Percentiles rank a stretch among this genome's conserved stretches.
phyloP scores from a whole-genome alignment of 2,113 vertebrate species.

The Morone chrysops region DNA sequence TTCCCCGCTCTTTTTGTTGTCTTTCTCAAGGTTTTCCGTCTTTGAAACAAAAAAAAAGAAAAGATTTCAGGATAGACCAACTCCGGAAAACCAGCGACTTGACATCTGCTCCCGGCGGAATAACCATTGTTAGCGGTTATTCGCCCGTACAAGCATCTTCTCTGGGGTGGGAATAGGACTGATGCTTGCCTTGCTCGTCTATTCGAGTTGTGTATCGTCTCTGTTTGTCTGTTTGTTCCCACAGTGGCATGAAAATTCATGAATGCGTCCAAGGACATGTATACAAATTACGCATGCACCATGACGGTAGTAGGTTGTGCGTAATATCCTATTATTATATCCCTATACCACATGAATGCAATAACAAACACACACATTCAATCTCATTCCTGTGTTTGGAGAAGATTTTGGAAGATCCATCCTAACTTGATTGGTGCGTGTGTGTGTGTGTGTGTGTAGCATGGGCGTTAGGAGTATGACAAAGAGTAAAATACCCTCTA shows the following conservation, averaged over 20 bases:
- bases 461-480: constrained; percentile 43
- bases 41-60: constrained; percentile 70
- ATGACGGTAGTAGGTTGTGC: constrained; percentile 73
- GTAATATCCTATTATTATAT: constrained; percentile 70
- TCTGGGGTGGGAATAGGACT: constrained; percentile 78
- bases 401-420: constrained; percentile 53
- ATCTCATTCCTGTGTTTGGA: constrained; percentile 50
- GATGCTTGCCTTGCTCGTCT: constrained; percentile 75
- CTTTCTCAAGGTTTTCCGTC: constrained; percentile 68
- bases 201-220: constrained; percentile 56
- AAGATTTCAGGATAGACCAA: constrained; percentile 78
- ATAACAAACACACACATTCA: constrained; percentile 34
- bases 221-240: constrained; percentile 68
- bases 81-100: constrained; percentile 76
- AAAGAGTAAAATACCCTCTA: not conserved
- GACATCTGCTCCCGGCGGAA: constrained; percentile 70
- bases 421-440: constrained; percentile 61
- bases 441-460: constrained; percentile 15
- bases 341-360: constrained; percentile 47
- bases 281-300: constrained; percentile 79
- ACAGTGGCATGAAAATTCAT: constrained; percentile 74
- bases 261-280: constrained; percentile 79
- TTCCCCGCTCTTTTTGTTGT: constrained; percentile 53
- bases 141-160: constrained; percentile 76
- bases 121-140: constrained; percentile 78